Evolutionary conservation across 2,888 invertebrate species (phyloP).

Genomic region (Spodoptera littoralis): DNA sequence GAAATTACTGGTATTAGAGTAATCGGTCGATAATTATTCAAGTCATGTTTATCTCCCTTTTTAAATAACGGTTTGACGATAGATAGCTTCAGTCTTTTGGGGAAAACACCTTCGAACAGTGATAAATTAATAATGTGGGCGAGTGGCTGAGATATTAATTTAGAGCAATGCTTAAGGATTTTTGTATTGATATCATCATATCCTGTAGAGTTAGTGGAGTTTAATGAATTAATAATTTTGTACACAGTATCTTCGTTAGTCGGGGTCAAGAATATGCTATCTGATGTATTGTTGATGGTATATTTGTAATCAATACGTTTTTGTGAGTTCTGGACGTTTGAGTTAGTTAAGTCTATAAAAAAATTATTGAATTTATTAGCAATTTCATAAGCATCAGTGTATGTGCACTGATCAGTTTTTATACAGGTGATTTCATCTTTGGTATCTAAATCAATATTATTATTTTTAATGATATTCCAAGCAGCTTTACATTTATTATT

Average conservation of each 20-base stretch:
- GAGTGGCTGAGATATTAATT: not conserved
- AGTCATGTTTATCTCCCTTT: slow-evolving; percentile 7
- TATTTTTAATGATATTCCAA: not conserved
- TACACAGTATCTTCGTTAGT: not conserved
- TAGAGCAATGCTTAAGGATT: slow-evolving; percentile 2
- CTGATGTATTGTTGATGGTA: not conserved
- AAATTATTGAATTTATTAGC: not conserved
- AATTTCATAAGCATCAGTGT: not conserved
- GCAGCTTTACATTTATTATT: slow-evolving; percentile 1
- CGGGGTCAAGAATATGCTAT: slow-evolving; percentile 1
- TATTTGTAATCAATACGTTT: not conserved
- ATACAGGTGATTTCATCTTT: not conserved
- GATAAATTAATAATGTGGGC: not conserved
- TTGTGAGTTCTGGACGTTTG: not conserved
- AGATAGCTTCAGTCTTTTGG: not conserved
- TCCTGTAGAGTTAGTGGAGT: slow-evolving; percentile 5
- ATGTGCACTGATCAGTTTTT: not conserved
- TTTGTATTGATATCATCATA: slow-evolving; percentile 5
- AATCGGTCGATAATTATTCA: slow-evolving; percentile 9
- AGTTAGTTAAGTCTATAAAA: not conserved
- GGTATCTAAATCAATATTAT: not conserved
- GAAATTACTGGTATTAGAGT: slow-evolving; percentile 19
- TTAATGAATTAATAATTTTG: slow-evolving; percentile 10
- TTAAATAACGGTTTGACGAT: slow-evolving; percentile 1
- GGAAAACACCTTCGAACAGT: not conserved